Conservation (phyloP, 2,113 vertebrate species). For the Sus scrofa region T2T-Sscrofa CM000812.6:186313001-186313500, state of each 20-base stretch:
- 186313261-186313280: neutral
- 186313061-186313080: too few species aligned
- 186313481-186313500: too few species aligned
- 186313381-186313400: neutral
- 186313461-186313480: too few species aligned
- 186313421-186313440: too few species aligned
- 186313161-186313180: neutral
- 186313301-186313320: neutral
- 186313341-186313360: neutral
- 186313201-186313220: neutral
- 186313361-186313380: neutral
- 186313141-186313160: too few species aligned
- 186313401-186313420: too few species aligned
- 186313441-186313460: too few species aligned
- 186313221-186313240: neutral
- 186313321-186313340: neutral
- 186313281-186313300: neutral
- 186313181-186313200: neutral
- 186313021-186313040: too few species aligned
- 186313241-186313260: neutral
- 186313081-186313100: too few species aligned
- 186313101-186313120: neutral
- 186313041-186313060: too few species aligned
- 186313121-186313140: neutral
- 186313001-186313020: too few species aligned